Evolutionary conservation across 1,140 invertebrate species (phyloP), one percentile per base, ranked within the genome.

Genomic region (Marisa cornuarietis): DNA sequence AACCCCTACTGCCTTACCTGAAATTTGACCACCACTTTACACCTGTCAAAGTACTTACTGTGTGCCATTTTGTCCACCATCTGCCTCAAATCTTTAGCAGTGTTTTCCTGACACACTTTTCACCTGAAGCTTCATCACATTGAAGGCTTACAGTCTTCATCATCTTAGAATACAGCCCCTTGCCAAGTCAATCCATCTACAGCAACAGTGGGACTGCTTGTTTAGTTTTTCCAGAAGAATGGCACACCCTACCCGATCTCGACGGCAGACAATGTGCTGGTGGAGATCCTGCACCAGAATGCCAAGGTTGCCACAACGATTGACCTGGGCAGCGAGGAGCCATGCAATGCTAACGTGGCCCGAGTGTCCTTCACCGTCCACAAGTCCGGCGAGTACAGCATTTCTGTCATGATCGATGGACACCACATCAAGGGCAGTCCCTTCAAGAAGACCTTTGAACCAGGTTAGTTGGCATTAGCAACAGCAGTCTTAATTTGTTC

Each of bases 171-270:
- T 42, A 42, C 31, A 42, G 31, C 31, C 31, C 31, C 31, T n/a
- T 42, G 31, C 31, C 6, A 6, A 42, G 31, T 42, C 31, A 42
- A 42, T 42, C 31, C 31, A 0, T 2, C 31, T 42, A 42, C 6
- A 4, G 6, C 31, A 42, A 42, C 3, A 42, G 3, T 42, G 31
- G 31, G 31, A 42, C 31, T 42, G 31, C 65, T 52, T 24, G 89
- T 91, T 71, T 92, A 96, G 93, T 97, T 97, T 92, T 97, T 94
- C 92, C 96, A 97, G 91, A 94, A 96, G 85, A 97, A 97, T 88
- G 96, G 96, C 42, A 95, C 96, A 87, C 95, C 96, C 79, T 98
- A 97, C 92, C 96, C 96, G 83, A 95, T 97, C 83, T 97, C 96
- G 91, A 95, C 97, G 92, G 95, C 95, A 77, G 96, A 97, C 92